These are phyloP conservation scores for Heterochromis multidens DNA, from an alignment of 2,113 vertebrate species.

Conservation along the genomic window DNA sequence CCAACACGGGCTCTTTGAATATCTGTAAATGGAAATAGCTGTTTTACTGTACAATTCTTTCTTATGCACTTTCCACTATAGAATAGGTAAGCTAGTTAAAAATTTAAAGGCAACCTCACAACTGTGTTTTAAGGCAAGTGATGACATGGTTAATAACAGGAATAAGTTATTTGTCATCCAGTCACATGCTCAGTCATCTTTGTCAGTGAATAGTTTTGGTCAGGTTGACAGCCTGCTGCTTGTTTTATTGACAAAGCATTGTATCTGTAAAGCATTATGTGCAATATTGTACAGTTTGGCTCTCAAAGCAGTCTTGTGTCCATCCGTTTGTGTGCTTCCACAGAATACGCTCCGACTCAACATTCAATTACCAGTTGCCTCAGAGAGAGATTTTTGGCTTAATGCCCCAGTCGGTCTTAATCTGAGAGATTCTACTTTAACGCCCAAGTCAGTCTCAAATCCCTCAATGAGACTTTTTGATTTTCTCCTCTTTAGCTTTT, in stretches of 20 bases:
- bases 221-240: neutral
- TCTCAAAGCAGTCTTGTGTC: neutral
- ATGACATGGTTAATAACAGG: neutral
- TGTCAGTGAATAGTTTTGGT: neutral
- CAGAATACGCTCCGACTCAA: constrained; percentile 8
- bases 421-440: constrained; percentile 38
- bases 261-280: neutral
- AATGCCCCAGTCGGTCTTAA: constrained; percentile 52
- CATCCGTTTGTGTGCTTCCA: neutral
- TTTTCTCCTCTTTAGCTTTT: neutral
- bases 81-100: neutral
- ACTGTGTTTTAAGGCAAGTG: neutral
- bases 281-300: neutral
- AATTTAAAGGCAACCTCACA: neutral
- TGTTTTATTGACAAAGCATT: neutral
- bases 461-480: constrained; percentile 28
- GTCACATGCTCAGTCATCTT: neutral
- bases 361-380: constrained; percentile 56
- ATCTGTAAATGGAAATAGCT: neutral
- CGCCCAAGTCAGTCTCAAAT: constrained; percentile 51
- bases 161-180: neutral
- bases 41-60: neutral
- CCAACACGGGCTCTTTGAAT: neutral
- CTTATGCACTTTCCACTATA: neutral
- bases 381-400: constrained; percentile 47